Base-by-base conservation (phyloP, 2,888 invertebrate species). In the Chamaedrilus cognettii region DNA sequence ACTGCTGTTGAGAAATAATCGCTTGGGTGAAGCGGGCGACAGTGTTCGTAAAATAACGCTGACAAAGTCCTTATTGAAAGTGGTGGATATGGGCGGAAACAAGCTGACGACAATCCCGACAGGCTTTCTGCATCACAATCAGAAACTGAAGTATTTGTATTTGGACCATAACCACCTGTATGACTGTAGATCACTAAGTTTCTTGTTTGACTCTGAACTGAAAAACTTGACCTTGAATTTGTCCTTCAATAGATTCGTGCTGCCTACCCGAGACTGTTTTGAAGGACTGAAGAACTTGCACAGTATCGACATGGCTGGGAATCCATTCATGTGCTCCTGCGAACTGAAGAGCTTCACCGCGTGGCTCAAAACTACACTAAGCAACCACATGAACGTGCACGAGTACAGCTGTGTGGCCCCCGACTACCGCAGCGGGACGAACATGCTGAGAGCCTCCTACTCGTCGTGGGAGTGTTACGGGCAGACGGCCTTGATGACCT, bases 321-420 rank as follows among this genome's bases (percentile, higher is more conserved):
- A 68, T 60, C 68, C 68, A n/a, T 68, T 64, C 34, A 32, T 32
- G n/a, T 68, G 68, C 50, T 30, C 64, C 30, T 68, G 68, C 33
- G 30, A 30, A 1, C 28, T 51, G n/a, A 35, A 51, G n/a, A 55
- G 55, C n/a, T 58, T 64, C 2, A 26, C 55, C 23, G 32, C 1
- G 4, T 68, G 68, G 68, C 32, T 68, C 7, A n/a, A n/a, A n/a
- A n/a, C n/a, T n/a, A n/a, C n/a, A n/a, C n/a, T n/a, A n/a, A n/a
- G n/a, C n/a, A n/a, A n/a, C n/a, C n/a, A n/a, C n/a, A n/a, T n/a
- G n/a, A n/a, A n/a, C n/a, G n/a, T n/a, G n/a, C 52, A 11, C 7
- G 32, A 60, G 30, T 60, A 65, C 57, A 3, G 15, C 1, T 68
- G 68, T 52, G 68, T 58, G 11, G 64, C 64, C 15, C 68, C 68